These are phyloP conservation scores for Euleptes europaea DNA, from an alignment of 2,113 vertebrate genomes.

Conservation along the genomic window DNA sequence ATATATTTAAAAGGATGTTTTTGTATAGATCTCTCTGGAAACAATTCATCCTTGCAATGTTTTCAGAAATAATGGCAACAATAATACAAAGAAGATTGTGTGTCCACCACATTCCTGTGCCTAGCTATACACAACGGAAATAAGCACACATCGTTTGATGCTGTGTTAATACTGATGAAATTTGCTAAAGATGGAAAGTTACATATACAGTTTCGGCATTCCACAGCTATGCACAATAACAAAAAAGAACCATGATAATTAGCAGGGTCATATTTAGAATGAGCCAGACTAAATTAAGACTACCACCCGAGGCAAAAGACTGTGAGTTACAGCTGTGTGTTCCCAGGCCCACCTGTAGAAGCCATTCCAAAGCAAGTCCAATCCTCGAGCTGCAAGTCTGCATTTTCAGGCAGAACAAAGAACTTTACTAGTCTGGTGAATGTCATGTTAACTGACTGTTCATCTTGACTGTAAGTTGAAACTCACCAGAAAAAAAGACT, in stretches of 20 bases:
- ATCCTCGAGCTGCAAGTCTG: background rate
- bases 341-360: conserved; percentile 1
- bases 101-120: background rate
- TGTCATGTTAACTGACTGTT: conserved; percentile 22
- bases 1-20: too few species aligned
- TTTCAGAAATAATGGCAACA: background rate
- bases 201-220: background rate
- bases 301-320: conserved; percentile 28
- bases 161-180: conserved; percentile 15
- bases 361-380: background rate
- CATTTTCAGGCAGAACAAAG: conserved; percentile 12
- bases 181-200: background rate
- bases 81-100: background rate
- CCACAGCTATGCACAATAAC: background rate
- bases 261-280: conserved; percentile 14
- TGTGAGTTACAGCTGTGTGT: background rate
- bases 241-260: conserved; percentile 8
- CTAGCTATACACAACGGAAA: background rate
- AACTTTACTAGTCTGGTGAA: conserved; percentile 2
- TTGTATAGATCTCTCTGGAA: background rate
- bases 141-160: background rate
- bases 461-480: conserved; percentile 8
- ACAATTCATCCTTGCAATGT: background rate
- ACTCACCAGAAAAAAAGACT: conserved; percentile 15
- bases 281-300: background rate